Base-by-base conservation (phyloP, 1,140 invertebrate species). In the Lepidurus packardi region DNA sequence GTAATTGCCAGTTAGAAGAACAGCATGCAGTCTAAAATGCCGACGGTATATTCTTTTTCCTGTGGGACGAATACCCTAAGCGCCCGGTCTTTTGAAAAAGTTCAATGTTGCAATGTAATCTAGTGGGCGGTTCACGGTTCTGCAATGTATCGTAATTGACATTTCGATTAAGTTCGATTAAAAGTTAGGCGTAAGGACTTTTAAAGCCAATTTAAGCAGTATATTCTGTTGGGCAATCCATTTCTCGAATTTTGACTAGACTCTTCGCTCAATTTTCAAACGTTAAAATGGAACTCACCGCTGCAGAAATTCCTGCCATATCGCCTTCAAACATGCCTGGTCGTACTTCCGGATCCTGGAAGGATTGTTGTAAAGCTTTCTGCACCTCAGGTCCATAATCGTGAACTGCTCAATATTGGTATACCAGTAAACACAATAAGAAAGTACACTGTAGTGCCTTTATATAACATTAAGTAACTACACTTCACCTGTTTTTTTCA, bases 241-340 rank as follows among this genome's bases (percentile, higher is more conserved):
- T 11, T 47, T 47, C 4, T 11, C 6, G 3, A 4, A 34, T 34
- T 34, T 34, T 4, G 34, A 34, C 34, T 34, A 34, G 34, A 34
- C 34, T 34, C 34, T 34, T 34, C 34, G 34, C 34, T 34, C 34
- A 76, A 43, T 8, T 24, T 41, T 25, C 44, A 76, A 34, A 21
- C 1, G n/a, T 76, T 11, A 76, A 76, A 42, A 43, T 11, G 44
- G n/a, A 44, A 45, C n/a, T 21, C 75, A 78, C 78, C 45, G 34
- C 75, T 42, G 25, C 7, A 25, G 65, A 75, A 9, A 79, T 86
- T 43, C 91, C 86, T 6, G 89, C 89, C 84, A 91, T 91, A 79
- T 91, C 90, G 2, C 91, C 90, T 84, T 92, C 89, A 81, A 89
- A 91, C 47, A 92, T 83, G 43, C 89, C 89, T 0, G 90, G 90